phyloP scores from a whole-genome alignment of 92 coral and sea anemone genomes.

The Nematostella vectensis region DNA sequence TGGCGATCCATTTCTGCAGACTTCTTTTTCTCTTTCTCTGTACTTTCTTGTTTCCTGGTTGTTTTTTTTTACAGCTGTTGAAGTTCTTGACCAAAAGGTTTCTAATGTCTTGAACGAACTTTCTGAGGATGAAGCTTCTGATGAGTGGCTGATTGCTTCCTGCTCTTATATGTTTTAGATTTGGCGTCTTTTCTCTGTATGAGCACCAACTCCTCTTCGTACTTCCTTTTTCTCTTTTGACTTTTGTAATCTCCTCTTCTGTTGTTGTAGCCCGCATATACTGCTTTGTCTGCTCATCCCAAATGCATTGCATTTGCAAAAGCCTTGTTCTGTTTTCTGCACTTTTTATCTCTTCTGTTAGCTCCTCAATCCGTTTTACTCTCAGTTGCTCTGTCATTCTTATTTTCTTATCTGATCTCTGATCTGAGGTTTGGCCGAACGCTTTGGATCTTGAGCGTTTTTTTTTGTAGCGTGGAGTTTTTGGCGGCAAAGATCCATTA shows the following conservation, averaged over 20 bases:
- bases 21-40: too few species aligned
- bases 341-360: background rate
- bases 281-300: background rate
- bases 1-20: too few species aligned
- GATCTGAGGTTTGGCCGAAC: background rate
- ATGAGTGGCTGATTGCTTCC: conserved; percentile 4
- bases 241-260: background rate
- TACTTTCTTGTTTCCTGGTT: too few species aligned
- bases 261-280: background rate
- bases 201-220: conserved; percentile 12
- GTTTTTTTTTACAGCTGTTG: background rate
- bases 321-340: background rate
- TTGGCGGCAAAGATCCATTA: background rate
- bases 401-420: background rate
- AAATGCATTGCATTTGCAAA: background rate
- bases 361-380: background rate
- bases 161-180: conserved; percentile 2
- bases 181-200: conserved; percentile 9
- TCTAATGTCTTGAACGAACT: background rate
- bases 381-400: background rate
- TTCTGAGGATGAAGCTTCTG: background rate
- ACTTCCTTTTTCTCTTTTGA: background rate
- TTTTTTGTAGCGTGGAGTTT: background rate
- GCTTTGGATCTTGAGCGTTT: background rate
- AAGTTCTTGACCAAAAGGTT: conserved; percentile 5